These are phyloP conservation scores for Dendrolimus punctatus DNA, from an alignment of 1,140 invertebrate species.

Conservation along the genomic window DNA sequence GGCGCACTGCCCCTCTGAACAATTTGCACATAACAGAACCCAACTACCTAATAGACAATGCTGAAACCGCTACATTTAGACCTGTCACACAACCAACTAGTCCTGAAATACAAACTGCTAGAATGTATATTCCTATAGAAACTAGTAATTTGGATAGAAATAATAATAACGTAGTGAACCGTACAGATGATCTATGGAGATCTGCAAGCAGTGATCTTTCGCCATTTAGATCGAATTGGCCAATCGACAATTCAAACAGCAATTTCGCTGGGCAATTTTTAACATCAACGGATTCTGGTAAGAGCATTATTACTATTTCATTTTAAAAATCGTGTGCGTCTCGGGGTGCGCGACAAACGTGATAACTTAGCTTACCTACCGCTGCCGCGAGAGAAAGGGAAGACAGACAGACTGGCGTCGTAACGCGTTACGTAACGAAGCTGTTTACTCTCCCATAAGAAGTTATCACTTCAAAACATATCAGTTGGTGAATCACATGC, in stretches of 20 bases:
- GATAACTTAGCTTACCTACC: too few relatives aligned
- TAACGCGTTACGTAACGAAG: too few relatives aligned
- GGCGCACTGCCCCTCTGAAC: not conserved
- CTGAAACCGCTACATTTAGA: too few relatives aligned
- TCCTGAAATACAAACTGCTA: too few relatives aligned
- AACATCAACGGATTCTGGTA: constrained; percentile 44
- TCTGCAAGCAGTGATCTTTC: constrained; percentile 22
- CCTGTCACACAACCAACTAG: too few relatives aligned
- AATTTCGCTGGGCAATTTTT: constrained; percentile 26
- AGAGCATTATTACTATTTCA: constrained; percentile 9
- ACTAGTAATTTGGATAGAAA: constrained; percentile 1
- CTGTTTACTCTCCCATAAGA: too few relatives aligned
- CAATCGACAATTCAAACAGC: constrained; percentile 22
- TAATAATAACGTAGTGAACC: constrained; percentile 2
- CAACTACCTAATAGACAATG: not conserved
- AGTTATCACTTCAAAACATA: too few relatives aligned
- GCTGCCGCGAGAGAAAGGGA: too few relatives aligned
- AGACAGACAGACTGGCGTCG: too few relatives aligned
- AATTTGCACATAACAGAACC: constrained; percentile 3
- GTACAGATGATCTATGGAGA: constrained; percentile 11
- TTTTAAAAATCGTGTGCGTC: constrained; percentile 5
- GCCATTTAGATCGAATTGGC: constrained; percentile 32
- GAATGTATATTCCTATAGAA: not conserved
- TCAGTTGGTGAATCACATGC: too few relatives aligned
- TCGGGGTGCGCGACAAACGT: too few relatives aligned